phyloP scores from a whole-genome alignment of 1,140 invertebrate genomes.

The Rhizoglyphus robini region DNA sequence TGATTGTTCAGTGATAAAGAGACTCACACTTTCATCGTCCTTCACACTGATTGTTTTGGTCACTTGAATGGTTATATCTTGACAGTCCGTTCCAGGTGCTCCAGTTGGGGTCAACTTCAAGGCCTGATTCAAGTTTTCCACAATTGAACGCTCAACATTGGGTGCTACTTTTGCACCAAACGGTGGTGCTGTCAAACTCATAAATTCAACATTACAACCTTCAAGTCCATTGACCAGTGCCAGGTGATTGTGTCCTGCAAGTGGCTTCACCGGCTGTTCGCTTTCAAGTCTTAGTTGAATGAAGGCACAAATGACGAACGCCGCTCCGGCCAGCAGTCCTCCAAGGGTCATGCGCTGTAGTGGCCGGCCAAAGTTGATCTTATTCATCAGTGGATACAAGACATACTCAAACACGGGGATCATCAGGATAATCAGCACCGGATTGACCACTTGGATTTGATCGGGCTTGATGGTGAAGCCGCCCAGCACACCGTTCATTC shows the following conservation, averaged over 20 bases:
- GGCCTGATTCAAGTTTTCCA: not conserved
- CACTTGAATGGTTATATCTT: too few species aligned
- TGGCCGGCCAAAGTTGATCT: constrained; percentile 41
- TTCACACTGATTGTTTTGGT: not conserved
- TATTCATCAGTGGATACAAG: constrained; percentile 44
- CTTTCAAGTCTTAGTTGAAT: constrained; percentile 61
- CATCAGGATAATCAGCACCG: constrained; percentile 63
- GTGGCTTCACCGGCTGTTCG: not conserved
- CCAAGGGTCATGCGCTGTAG: constrained; percentile 63
- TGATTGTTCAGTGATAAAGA: not conserved
- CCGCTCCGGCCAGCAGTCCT: constrained; percentile 60
- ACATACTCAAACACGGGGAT: constrained; percentile 70
- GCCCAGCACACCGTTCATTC: constrained; percentile 66
- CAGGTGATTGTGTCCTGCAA: not conserved
- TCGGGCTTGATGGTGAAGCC: constrained; percentile 55
- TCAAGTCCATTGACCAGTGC: not conserved
- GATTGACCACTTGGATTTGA: constrained; percentile 74
- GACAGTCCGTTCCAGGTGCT: too few species aligned
- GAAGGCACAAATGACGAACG: constrained; percentile 74
- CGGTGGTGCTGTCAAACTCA: not conserved
- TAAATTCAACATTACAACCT: not conserved
- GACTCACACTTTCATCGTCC: not conserved
- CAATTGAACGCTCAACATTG: not conserved
- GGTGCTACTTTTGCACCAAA: not conserved
- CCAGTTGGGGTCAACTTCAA: too few species aligned